Conservation (phyloP, 2,888 invertebrate genomes). For the Muschampia plurimacula region DNA sequence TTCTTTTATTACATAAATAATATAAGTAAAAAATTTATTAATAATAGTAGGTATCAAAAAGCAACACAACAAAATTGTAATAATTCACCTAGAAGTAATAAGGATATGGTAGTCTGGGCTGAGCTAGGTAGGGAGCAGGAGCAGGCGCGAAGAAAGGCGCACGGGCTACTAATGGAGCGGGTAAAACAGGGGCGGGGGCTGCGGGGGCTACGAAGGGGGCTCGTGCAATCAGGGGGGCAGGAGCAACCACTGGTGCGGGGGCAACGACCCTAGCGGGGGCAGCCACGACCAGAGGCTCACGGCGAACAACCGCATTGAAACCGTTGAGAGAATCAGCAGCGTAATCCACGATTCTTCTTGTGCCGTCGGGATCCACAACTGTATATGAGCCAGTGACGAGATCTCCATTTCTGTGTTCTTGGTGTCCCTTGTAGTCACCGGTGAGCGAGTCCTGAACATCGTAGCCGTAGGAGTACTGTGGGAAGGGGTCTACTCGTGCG, state of each 20-base stretch:
- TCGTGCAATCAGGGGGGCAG: constrained; percentile 58
- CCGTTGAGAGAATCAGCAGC: constrained; percentile 84
- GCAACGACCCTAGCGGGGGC: constrained; percentile 59
- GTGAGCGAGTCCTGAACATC: constrained; percentile 86
- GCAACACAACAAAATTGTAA: constrained; percentile 79
- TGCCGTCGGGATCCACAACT: constrained; percentile 85
- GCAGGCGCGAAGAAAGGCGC: constrained; percentile 51
- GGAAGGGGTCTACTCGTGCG: constrained; percentile 72
- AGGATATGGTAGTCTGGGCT: constrained; percentile 69
- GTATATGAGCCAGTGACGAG: constrained; percentile 85
- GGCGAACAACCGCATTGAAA: constrained; percentile 85
- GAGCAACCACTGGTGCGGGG: constrained; percentile 60
- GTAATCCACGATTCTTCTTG: constrained; percentile 84
- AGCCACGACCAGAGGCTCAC: constrained; percentile 74
- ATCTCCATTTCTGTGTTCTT: constrained; percentile 84
- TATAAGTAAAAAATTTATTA: constrained; percentile 61
- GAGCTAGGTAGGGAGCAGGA: constrained; percentile 54
- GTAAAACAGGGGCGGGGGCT: constrained; percentile 53
- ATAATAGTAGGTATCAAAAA: constrained; percentile 50
- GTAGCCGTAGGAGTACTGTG: constrained; percentile 86
- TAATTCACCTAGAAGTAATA: constrained; percentile 78
- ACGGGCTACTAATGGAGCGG: constrained; percentile 53
- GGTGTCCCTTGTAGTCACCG: constrained; percentile 86
- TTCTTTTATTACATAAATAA: constrained; percentile 66
- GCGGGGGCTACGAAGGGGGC: constrained; percentile 58